A percentile compares a stretch with the other conserved stretches of the same genome.
Evolutionary conservation across 2,888 invertebrate species (phyloP).

Genomic region (Drosophila pseudotalamancana): DNA sequence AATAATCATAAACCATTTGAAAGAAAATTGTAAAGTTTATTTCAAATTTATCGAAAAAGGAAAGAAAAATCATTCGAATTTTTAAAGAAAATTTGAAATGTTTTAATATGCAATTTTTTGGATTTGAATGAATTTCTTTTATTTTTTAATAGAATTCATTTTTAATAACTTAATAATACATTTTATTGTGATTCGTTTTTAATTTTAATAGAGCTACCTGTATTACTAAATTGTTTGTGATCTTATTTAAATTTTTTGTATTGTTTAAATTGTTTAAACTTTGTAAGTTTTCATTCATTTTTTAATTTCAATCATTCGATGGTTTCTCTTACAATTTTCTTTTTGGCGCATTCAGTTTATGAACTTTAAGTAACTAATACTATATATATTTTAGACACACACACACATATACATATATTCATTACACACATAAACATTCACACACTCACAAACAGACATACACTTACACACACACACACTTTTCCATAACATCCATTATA

Average conservation of each 20-base stretch:
- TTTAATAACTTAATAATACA: neutral
- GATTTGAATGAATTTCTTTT: neutral
- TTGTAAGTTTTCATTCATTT: neutral
- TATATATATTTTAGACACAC: neutral
- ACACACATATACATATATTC: neutral
- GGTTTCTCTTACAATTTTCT: constrained; percentile 21
- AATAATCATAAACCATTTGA: neutral
- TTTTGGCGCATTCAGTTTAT: constrained; percentile 1
- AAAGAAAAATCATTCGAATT: constrained; percentile 1
- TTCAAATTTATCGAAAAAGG: too few species aligned
- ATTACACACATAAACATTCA: neutral
- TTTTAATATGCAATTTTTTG: too few species aligned
- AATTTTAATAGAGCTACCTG: too few species aligned
- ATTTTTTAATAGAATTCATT: neutral
- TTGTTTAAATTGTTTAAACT: neutral
- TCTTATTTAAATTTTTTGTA: too few species aligned
- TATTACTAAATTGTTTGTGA: too few species aligned
- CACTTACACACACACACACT: constrained; percentile 27
- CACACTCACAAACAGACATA: constrained; percentile 5
- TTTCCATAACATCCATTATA: constrained; percentile 29
- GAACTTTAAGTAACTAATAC: constrained; percentile 15
- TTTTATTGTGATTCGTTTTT: neutral
- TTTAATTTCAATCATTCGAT: neutral
- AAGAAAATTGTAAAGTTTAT: too few species aligned
- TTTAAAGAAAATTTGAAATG: too few species aligned